Evolutionary conservation across 2,888 invertebrate species (phyloP), one percentile per base, ranked within the genome.

Genomic region (Leucoptera coffeella): DNA sequence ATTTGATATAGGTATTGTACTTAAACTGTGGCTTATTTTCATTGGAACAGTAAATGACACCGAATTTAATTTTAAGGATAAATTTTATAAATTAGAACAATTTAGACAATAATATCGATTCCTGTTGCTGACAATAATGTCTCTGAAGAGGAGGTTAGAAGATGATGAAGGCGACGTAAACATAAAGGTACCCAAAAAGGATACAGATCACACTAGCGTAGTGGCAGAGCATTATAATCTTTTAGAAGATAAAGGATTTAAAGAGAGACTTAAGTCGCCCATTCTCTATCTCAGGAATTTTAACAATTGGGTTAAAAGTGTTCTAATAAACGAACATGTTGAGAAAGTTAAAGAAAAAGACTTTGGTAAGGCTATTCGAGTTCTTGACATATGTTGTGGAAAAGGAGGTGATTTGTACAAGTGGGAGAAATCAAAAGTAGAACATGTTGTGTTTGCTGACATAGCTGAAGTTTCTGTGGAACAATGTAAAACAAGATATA

Each of bases 381-480:
- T 93, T 1, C 62, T 96, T 27, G 99, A 99, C 53, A 82, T 99
- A 74, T 93, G 95, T 41, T 95, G 95, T 51, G 99, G 99, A 2
- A 99, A 99, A 73, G 99, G 99, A 12, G 99, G 99, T 2, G 99
- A 99, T 57, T 71, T 99, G 17, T 73, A 87, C n/a, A 99, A 99
- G 58, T 99, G 97, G 92, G 79, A 80, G 32, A 91, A 88, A 49
- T 85, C 78, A 27, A 64, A 77, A 32, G 86, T 94, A 26, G 75
- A 79, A 2, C 85, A 89, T 56, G 71, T 93, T 11, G 82, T 94
- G 30, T 92, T 91, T 60, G 85, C 87, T 24, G 95, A 99, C 54
- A 93, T 99, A 41, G 97, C 99, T 2, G 83, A 81, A 22, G 82
- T 90, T 0, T 94, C 96, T 2, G 78, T 99, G 14, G 82, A 92